These are phyloP conservation scores for Neomonachus schauinslandi DNA, from an alignment of 2,113 vertebrate species.

Conservation along the genomic window DNA sequence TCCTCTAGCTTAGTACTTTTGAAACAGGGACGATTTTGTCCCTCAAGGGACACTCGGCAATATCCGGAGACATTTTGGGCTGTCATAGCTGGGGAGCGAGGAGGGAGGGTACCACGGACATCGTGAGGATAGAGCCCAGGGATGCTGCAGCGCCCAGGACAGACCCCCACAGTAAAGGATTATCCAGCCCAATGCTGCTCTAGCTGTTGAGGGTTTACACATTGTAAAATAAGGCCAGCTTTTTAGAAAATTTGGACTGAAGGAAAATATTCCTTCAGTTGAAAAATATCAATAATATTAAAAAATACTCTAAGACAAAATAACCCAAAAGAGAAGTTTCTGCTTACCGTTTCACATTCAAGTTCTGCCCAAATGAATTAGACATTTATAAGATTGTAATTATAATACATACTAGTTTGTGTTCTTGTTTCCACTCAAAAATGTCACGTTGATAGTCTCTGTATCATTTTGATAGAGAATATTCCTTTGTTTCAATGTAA, in stretches of 20 bases:
- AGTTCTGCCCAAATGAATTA: not conserved
- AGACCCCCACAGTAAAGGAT: not conserved
- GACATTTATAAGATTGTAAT: not conserved
- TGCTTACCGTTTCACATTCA: not conserved
- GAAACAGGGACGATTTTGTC: not conserved
- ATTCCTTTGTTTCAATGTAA: not conserved
- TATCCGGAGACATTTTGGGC: not conserved
- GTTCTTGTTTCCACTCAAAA: constrained; percentile 13
- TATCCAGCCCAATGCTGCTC: not conserved
- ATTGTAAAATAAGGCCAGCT: not conserved
- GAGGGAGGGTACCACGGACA: not conserved
- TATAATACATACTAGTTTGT: not conserved
- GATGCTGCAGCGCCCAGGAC: rapidly evolving
- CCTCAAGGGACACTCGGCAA: not conserved
- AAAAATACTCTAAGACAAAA: constrained; percentile 14
- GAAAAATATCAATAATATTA: not conserved
- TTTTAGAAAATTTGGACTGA: not conserved
- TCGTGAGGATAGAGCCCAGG: not conserved
- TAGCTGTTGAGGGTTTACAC: not conserved
- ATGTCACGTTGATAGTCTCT: not conserved
- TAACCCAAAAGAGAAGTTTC: not conserved
- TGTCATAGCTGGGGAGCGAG: not conserved
- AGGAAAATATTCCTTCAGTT: not conserved
- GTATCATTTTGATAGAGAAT: constrained; percentile 14
- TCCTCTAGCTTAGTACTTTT: not conserved